Percentiles rank a stretch among this genome's conserved stretches.
Conservation (phyloP, 2,888 invertebrate species). For the Drosophila yooni region DNA sequence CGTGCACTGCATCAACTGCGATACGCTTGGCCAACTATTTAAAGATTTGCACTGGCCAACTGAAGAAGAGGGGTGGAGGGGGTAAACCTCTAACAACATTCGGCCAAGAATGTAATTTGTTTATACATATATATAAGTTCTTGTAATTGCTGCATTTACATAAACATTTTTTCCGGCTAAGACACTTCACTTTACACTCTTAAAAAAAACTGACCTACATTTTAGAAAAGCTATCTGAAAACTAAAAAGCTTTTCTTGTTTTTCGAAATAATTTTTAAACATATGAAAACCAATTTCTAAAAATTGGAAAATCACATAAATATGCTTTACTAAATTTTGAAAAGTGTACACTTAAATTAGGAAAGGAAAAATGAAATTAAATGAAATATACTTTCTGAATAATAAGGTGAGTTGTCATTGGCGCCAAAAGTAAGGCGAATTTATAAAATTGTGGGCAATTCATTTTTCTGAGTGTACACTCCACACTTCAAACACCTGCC, state of each 20-base stretch:
- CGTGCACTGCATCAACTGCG: constrained; percentile 63
- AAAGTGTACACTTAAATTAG: background rate
- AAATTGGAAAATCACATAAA: background rate
- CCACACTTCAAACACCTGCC: background rate
- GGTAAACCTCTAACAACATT: constrained; percentile 7
- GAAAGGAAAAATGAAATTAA: background rate
- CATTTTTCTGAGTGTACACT: background rate
- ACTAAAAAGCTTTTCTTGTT: background rate
- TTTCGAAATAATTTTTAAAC: background rate
- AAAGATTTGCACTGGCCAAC: constrained; percentile 70
- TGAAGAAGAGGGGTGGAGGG: constrained; percentile 21
- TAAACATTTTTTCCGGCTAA: background rate
- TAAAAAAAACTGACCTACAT: background rate
- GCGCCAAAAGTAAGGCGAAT: background rate
- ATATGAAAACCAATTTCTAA: background rate
- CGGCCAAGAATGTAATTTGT: constrained; percentile 21
- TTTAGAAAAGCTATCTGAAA: background rate
- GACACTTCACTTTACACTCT: background rate
- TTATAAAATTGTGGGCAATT: background rate
- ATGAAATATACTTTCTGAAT: background rate
- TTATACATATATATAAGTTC: background rate
- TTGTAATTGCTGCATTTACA: constrained; percentile 18
- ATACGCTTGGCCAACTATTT: constrained; percentile 64
- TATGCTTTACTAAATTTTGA: background rate
- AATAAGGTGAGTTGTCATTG: background rate